These are phyloP conservation scores for Dicycla oo DNA, from an alignment of 2,888 invertebrate genomes.

Conservation along the genomic window DNA sequence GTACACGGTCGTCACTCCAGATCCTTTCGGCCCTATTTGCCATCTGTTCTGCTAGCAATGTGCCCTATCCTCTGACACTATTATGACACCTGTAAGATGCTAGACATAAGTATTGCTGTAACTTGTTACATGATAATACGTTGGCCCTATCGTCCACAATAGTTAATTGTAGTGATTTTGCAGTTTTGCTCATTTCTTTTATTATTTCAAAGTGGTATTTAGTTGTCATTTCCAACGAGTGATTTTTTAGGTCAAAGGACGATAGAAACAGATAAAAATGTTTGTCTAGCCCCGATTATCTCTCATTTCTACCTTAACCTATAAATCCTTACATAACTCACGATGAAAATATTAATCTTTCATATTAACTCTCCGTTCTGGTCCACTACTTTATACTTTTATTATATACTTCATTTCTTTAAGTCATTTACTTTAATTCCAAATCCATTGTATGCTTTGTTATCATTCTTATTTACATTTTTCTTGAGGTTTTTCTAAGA, in stretches of 20 bases:
- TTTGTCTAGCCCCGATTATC: constrained; percentile 12
- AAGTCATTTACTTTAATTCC: constrained; percentile 17
- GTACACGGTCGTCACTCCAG: not conserved
- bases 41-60: not conserved
- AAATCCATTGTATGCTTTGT: constrained; percentile 29
- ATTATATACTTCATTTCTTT: constrained; percentile 36
- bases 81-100: not conserved
- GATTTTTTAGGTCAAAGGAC: not conserved
- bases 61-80: too few species aligned
- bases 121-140: not conserved
- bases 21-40: not conserved
- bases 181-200: not conserved
- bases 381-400: constrained; percentile 56
- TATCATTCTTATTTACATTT: constrained; percentile 50
- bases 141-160: not conserved
- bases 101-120: not conserved
- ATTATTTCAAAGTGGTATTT: not conserved
- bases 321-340: constrained; percentile 16
- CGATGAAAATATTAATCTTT: constrained; percentile 51
- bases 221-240: not conserved
- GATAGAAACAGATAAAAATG: not conserved
- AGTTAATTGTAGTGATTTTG: not conserved
- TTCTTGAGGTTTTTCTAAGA: not conserved
- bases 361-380: constrained; percentile 28
- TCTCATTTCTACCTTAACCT: constrained; percentile 7